Percentiles rank a stretch among this genome's conserved stretches.
Conservation (phyloP, 2,113 vertebrate genomes). For the Ranitomeya variabilis region DNA sequence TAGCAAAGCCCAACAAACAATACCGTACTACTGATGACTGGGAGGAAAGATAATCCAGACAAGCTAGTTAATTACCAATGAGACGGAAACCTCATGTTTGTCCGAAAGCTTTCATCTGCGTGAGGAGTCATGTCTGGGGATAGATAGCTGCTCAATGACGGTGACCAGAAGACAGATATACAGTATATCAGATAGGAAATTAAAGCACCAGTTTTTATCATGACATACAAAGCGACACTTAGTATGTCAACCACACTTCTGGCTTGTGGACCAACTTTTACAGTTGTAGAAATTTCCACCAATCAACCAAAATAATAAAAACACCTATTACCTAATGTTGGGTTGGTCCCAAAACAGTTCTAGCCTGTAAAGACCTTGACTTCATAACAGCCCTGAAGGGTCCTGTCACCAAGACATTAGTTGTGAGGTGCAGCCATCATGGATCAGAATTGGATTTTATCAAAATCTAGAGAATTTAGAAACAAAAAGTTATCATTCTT, state of each 20-base stretch:
- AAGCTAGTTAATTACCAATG: conserved; percentile 9
- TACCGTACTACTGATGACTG: neutral
- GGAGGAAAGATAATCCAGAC: conserved; percentile 29
- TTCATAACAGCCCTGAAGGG: too few relatives aligned
- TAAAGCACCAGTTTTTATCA: neutral
- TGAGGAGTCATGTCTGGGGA: neutral
- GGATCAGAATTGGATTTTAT: too few relatives aligned
- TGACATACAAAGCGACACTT: too few relatives aligned
- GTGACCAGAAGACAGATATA: neutral
- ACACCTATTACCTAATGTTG: too few relatives aligned
- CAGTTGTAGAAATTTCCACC: too few relatives aligned
- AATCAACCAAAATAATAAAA: too few relatives aligned
- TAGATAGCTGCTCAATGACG: neutral
- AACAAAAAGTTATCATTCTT: too few relatives aligned
- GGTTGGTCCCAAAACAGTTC: too few relatives aligned
- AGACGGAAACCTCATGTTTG: neutral
- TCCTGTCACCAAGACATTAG: too few relatives aligned
- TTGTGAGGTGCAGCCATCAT: too few relatives aligned
- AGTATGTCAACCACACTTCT: neutral
- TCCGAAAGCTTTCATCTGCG: neutral
- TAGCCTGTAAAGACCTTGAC: too few relatives aligned
- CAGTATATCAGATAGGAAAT: neutral
- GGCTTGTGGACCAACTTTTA: neutral
- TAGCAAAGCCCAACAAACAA: conserved; percentile 4
- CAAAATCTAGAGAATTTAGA: too few relatives aligned